A percentile compares a stretch with the other conserved stretches of the same genome.
Evolutionary conservation across 2,888 invertebrate genomes (phyloP).

Genomic region (Platycheirus albimanus): DNA sequence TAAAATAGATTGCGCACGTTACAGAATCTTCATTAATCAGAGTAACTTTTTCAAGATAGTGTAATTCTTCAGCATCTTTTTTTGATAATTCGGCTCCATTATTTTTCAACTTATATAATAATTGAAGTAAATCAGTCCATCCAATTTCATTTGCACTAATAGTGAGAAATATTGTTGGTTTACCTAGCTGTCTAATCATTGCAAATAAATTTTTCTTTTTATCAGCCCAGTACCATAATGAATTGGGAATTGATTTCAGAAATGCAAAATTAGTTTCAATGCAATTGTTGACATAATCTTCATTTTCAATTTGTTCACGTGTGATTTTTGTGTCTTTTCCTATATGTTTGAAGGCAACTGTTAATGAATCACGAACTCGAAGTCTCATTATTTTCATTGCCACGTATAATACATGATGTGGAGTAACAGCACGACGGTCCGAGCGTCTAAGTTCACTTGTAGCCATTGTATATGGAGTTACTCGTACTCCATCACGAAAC

Average conservation of each 20-base stretch:
- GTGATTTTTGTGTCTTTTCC: neutral
- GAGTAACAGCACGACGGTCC: conserved; percentile 78
- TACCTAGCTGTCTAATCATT: too few species aligned
- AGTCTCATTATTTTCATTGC: conserved; percentile 80
- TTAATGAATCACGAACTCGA: conserved; percentile 50
- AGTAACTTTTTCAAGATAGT: neutral
- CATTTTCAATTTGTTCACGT: neutral
- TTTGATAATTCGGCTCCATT: neutral
- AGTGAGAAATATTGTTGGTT: neutral
- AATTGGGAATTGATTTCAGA: neutral
- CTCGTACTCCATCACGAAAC: conserved; percentile 35
- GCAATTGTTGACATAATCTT: neutral
- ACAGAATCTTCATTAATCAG: conserved; percentile 53
- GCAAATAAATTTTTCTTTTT: neutral
- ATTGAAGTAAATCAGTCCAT: neutral
- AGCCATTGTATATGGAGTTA: conserved; percentile 65
- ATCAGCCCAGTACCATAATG: neutral
- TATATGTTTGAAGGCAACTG: too few species aligned
- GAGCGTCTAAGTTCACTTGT: conserved; percentile 54
- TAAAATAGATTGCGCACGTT: conserved; percentile 21
- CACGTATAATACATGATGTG: conserved; percentile 61
- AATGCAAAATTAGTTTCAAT: neutral
- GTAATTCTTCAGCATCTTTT: too few species aligned
- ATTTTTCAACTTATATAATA: neutral
- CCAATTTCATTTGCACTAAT: neutral